Evolutionary conservation across 1,140 invertebrate species (phyloP), one percentile per base, ranked within the genome.

Genomic region (Zaprionus davidi): DNA sequence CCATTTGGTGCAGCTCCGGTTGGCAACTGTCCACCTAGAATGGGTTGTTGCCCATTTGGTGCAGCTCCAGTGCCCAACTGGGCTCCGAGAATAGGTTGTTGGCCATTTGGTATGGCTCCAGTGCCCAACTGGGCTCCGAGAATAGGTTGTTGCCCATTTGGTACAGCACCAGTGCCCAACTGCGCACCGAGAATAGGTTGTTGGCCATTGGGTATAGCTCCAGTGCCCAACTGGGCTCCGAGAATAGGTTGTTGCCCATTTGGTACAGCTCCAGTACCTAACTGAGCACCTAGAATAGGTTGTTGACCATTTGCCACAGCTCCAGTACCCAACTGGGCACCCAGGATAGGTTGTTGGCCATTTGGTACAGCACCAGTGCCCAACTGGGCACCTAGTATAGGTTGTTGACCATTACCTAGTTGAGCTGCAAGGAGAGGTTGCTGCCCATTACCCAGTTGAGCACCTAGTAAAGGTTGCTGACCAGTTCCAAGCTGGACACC

Each of bases 401-500:
- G 46, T 15, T 28, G 26, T 24, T 63, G 60, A 12, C 20, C 46
- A 9, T 17, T 49, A 34, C n/a, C 41, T 5, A 46, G 28, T 17
- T 62, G 63, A 56, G 49, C 20, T 12, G 17, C 46, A 5, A 49
- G 46, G 13, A 44, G n/a, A 3, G 58, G 58, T 12, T 53, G 34
- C 17, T 83, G 74, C 5, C 71, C 68, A 1, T 7, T 31, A 2
- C 28, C 28, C 2, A 31, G 7, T 7, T 31, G 74, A 13, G 46
- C 75, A 13, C 75, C 69, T 0, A 49, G 11, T 17, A 46, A 1
- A 2, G 62, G 31, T 5, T 31, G 28, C 28, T 64, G 62, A 15
- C 38, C 53, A 38, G 66, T 80, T 31, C 56, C 65, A 5, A 80
- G 34, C 20, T 79, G 77, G 4, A 28, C 78, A 0, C 78, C 78